phyloP scores from a whole-genome alignment of 2,797 vertebrate species.

The Enteromius treurensis region DNA sequence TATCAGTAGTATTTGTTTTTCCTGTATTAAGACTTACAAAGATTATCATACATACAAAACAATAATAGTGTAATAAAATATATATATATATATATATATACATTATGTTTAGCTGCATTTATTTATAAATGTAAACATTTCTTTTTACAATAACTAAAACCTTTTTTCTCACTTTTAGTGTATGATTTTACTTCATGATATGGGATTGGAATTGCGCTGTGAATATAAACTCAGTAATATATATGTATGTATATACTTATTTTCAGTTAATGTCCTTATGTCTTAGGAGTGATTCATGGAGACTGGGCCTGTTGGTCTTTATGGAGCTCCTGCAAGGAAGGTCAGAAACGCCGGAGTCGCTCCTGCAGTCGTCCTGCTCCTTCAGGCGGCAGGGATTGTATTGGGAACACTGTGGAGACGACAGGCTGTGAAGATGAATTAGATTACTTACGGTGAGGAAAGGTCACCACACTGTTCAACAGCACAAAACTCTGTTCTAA shows the following conservation, averaged over 20 bases:
- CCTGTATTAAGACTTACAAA: no score
- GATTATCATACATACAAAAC: background rate
- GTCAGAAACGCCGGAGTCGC: slow-evolving; percentile 78
- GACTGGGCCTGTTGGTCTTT: slow-evolving; percentile 92
- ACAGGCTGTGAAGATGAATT: slow-evolving; percentile 82
- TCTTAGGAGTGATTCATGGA: slow-evolving; percentile 82
- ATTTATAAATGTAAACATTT: background rate
- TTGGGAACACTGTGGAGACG: slow-evolving; percentile 74
- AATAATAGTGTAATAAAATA: background rate
- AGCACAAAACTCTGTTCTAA: background rate
- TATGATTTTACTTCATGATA: background rate
- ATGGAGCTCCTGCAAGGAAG: slow-evolving; percentile 82
- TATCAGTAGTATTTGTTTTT: no score
- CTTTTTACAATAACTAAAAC: background rate
- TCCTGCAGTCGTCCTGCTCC: slow-evolving; percentile 85
- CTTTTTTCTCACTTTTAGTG: background rate
- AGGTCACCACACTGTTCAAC: background rate
- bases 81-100: background rate
- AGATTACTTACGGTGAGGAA: slow-evolving; percentile 81
- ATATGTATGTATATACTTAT: background rate
- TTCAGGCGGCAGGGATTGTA: slow-evolving; percentile 72
- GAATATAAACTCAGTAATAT: background rate
- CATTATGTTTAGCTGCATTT: background rate
- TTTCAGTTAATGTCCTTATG: slow-evolving; percentile 23
- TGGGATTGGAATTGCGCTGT: background rate